Conservation (phyloP, 2,797 vertebrate genomes). For the Acanthornis magna region DNA sequence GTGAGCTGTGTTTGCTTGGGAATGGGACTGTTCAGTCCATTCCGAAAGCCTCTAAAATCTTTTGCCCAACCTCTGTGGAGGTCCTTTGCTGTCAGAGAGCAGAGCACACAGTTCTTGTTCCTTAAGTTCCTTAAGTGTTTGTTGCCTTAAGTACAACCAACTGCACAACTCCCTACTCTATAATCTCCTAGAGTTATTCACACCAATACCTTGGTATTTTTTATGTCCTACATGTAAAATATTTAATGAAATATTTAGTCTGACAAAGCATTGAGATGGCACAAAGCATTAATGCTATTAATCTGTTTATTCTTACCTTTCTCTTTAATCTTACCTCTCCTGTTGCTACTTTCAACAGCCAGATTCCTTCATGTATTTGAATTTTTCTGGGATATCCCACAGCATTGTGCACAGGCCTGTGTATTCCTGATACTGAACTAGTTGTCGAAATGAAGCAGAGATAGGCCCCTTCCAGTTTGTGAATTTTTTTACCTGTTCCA, state of each 20-base stretch:
- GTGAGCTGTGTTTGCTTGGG: not conserved
- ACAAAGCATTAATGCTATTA: not conserved
- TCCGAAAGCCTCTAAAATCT: not conserved
- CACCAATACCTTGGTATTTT: not conserved
- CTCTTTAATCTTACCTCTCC: not conserved
- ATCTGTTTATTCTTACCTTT: not conserved
- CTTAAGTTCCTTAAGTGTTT: too few relatives aligned
- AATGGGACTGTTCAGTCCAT: not conserved
- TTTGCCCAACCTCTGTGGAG: not conserved
- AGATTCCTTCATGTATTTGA: not conserved
- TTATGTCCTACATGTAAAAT: not conserved
- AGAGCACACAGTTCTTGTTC: not conserved
- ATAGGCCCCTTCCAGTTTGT: not conserved
- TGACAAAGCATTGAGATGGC: not conserved
- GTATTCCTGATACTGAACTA: not conserved
- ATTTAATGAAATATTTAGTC: not conserved
- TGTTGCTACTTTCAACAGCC: not conserved
- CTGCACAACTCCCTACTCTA: not conserved
- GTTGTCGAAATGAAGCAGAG: not conserved
- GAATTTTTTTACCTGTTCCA: not conserved
- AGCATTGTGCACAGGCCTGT: fast-evolving
- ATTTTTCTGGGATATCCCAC: not conserved
- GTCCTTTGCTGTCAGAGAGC: not conserved
- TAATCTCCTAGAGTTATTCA: not conserved
- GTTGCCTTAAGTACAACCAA: not conserved